These are phyloP conservation scores for Acanthiza pusilla DNA, from an alignment of 2,797 vertebrate species.

Conservation along the genomic window DNA sequence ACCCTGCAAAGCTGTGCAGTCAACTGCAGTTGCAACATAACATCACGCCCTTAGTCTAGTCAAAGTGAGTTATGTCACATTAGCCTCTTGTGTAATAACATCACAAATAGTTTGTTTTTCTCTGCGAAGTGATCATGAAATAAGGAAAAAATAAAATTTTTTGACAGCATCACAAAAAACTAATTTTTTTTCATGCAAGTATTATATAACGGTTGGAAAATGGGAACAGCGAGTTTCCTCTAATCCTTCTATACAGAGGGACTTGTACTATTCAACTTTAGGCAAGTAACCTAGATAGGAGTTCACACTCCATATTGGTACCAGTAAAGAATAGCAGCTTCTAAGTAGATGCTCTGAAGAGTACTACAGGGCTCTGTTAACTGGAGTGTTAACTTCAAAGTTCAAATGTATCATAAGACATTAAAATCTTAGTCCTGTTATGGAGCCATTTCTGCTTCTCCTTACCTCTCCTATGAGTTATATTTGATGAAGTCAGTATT, in stretches of 20 bases:
- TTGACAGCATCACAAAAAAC: not conserved
- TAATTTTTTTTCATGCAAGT: not conserved
- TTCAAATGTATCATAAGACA: not conserved
- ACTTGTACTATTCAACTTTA: not conserved
- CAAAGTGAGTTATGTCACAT: slow-evolving; percentile 13
- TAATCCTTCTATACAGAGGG: not conserved
- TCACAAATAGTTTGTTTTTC: not conserved
- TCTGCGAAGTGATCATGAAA: not conserved
- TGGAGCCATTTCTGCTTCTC: not conserved
- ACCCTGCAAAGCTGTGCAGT: not conserved
- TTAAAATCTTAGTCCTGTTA: not conserved
- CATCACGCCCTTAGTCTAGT: not conserved
- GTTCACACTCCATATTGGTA: not conserved
- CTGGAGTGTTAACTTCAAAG: not conserved
- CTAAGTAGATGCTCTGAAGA: not conserved
- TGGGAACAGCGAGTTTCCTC: not conserved
- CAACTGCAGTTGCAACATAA: not conserved
- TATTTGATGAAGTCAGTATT: not conserved
- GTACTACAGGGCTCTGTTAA: not conserved
- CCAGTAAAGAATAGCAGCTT: not conserved
- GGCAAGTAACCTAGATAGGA: not conserved
- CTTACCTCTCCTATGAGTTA: not conserved
- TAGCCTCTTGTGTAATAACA: slow-evolving; percentile 3
- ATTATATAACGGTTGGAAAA: not conserved
- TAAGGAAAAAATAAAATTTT: not conserved